Conservation (phyloP, 2,113 vertebrate species). For the Leptosomus discolor region DNA sequence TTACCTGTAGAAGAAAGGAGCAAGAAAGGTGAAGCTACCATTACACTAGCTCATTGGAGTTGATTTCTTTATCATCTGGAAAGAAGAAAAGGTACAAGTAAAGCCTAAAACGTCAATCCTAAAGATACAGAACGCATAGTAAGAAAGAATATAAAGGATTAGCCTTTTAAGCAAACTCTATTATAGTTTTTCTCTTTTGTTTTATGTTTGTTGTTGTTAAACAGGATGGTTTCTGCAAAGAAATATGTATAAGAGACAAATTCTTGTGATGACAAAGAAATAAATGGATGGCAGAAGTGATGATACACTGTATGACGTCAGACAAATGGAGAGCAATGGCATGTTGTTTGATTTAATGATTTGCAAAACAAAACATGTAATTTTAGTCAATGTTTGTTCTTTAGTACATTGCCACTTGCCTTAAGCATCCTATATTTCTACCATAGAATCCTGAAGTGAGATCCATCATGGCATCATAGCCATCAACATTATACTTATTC, state of each 20-base stretch:
- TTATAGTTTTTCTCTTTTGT: neutral
- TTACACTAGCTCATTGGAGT: neutral
- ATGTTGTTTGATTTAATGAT: neutral
- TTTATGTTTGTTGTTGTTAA: neutral
- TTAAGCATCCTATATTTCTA: neutral
- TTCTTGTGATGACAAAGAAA: neutral
- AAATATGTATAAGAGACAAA: neutral
- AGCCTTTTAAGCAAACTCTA: neutral
- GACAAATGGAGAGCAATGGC: neutral
- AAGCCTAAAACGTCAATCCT: neutral
- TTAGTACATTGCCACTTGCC: neutral
- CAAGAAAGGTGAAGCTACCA: neutral
- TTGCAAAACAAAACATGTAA: neutral
- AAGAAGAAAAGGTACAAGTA: neutral
- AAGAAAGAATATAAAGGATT: neutral
- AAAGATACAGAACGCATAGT: neutral
- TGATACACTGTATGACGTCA: rapidly evolving
- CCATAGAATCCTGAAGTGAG: neutral
- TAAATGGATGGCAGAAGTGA: neutral
- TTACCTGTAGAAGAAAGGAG: neutral
- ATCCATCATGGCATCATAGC: neutral
- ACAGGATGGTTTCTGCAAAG: neutral
- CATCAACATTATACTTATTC: neutral
- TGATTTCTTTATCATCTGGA: neutral
- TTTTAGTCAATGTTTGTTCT: neutral